Evolutionary conservation across 1,140 invertebrate genomes (phyloP).

Genomic region (Samia ricini): DNA sequence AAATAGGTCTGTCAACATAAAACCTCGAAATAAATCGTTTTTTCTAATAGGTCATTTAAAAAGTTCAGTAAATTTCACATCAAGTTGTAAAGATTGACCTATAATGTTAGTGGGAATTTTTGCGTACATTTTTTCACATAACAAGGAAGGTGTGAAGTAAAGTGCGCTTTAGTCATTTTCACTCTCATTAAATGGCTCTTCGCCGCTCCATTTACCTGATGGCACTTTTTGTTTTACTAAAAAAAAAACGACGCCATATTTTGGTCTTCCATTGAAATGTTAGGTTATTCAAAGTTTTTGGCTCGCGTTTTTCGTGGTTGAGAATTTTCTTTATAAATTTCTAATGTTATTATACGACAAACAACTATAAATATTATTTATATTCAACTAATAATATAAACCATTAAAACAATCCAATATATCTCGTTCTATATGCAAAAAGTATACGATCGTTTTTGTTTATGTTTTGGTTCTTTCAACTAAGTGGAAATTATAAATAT

Average conservation of each 20-base stretch:
- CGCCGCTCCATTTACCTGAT: constrained; percentile 35
- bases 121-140: not conserved
- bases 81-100: too few relatives aligned
- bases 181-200: constrained; percentile 25
- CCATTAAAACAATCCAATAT: too few relatives aligned
- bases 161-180: constrained; percentile 7
- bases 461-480: too few relatives aligned
- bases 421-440: too few relatives aligned
- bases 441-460: too few relatives aligned
- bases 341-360: not conserved
- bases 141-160: not conserved
- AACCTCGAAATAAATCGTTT: too few relatives aligned
- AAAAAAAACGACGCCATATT: not conserved
- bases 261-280: not conserved
- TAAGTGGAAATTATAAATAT: too few relatives aligned
- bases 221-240: constrained; percentile 29
- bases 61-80: too few relatives aligned
- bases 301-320: not conserved
- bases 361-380: not conserved
- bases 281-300: not conserved
- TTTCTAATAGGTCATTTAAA: too few relatives aligned
- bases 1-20: too few relatives aligned
- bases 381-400: too few relatives aligned
- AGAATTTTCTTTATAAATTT: not conserved
- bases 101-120: not conserved